These are phyloP conservation scores for Eupithecia abbreviata DNA, from an alignment of 2,888 invertebrate species.

Conservation along the genomic window DNA sequence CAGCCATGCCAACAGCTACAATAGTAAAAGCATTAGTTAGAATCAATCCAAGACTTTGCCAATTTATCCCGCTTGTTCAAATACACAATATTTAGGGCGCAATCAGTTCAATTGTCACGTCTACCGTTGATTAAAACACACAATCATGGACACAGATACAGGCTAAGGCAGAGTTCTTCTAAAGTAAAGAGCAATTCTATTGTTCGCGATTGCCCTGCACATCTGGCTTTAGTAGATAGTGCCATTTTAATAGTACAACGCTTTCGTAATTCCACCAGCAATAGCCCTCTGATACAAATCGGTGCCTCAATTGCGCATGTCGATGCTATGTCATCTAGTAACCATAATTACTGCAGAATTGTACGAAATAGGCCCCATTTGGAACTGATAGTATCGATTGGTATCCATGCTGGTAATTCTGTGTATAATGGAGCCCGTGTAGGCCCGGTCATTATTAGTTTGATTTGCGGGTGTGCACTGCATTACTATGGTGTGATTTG, in stretches of 20 bases:
- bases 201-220: background rate
- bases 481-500: conserved; percentile 51
- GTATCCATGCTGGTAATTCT: conserved; percentile 44
- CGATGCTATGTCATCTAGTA: conserved; percentile 39
- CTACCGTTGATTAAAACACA: conserved; percentile 3
- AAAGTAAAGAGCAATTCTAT: conserved; percentile 19
- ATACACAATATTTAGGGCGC: conserved; percentile 13
- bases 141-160: conserved; percentile 8
- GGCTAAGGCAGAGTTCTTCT: conserved; percentile 1
- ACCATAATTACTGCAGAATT: conserved; percentile 41
- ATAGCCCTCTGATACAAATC: conserved; percentile 38
- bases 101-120: conserved; percentile 19
- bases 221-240: conserved; percentile 17
- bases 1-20: conserved; percentile 10
- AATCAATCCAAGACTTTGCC: conserved; percentile 14
- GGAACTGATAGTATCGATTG: conserved; percentile 36
- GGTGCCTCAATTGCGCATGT: conserved; percentile 31
- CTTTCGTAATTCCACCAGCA: conserved; percentile 28
- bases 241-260: conserved; percentile 13
- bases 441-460: conserved; percentile 41
- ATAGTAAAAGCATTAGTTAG: conserved; percentile 22
- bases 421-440: conserved; percentile 52
- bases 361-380: conserved; percentile 38
- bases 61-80: conserved; percentile 19
- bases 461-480: conserved; percentile 32